Percentiles rank a stretch among this genome's conserved stretches.
These are phyloP conservation scores for Tetragnatha montana DNA, from an alignment of 2,888 invertebrate species.

Conservation along the genomic window DNA sequence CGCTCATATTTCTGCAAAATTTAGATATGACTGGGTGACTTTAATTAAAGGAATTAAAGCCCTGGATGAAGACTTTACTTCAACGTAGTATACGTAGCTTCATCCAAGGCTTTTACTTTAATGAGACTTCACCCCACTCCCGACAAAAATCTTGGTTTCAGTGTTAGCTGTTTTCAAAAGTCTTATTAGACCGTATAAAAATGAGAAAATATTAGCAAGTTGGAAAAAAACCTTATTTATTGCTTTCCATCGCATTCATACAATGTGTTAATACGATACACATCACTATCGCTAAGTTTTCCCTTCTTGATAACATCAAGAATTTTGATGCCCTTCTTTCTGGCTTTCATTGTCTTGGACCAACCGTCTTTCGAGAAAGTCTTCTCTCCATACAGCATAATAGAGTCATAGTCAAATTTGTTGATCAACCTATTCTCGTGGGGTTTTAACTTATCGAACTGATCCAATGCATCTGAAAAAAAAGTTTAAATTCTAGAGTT, in stretches of 20 bases:
- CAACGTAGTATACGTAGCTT: too few species aligned
- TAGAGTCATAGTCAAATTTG: slow-evolving; percentile 70
- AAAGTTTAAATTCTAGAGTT: not conserved
- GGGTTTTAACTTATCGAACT: slow-evolving; percentile 64
- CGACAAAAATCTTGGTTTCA: too few species aligned
- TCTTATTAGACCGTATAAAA: not conserved
- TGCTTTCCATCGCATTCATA: slow-evolving; percentile 66
- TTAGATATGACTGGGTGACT: too few species aligned
- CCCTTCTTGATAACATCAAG: slow-evolving; percentile 65
- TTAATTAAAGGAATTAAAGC: too few species aligned
- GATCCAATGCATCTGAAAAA: slow-evolving; percentile 40
- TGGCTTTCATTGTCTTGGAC: slow-evolving; percentile 70
- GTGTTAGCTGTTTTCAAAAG: too few species aligned
- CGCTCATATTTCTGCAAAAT: too few species aligned
- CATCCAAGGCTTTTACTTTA: too few species aligned
- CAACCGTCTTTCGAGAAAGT: slow-evolving; percentile 68
- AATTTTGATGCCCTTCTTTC: slow-evolving; percentile 51
- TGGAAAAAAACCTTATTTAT: not conserved
- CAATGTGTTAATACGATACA: slow-evolving; percentile 65
- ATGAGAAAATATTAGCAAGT: not conserved
- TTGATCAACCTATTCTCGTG: slow-evolving; percentile 57
- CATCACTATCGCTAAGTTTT: slow-evolving; percentile 65
- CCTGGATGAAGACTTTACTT: too few species aligned
- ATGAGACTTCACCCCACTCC: too few species aligned
- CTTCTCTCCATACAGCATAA: slow-evolving; percentile 72